phyloP scores from a whole-genome alignment of 2,888 invertebrate species.

The Venusia cambrica region DNA sequence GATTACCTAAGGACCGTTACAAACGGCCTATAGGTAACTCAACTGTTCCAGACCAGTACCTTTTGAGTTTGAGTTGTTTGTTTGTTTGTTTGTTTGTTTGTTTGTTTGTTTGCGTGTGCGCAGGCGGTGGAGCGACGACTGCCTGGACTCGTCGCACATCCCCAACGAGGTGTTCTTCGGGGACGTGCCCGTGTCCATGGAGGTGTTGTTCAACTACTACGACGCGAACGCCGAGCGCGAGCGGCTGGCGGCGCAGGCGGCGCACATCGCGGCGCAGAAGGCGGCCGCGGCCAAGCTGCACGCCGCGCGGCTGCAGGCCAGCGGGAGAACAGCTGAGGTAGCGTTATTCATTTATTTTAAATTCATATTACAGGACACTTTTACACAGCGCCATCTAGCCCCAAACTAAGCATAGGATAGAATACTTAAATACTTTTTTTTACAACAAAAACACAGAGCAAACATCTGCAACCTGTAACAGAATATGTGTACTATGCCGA shows the following conservation, averaged over 20 bases:
- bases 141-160: slow-evolving; percentile 74
- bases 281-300: slow-evolving; percentile 65
- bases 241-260: slow-evolving; percentile 63
- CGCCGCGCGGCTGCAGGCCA: slow-evolving; percentile 22
- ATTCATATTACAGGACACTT: no score
- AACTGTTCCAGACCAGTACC: no score
- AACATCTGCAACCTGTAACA: no score
- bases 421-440: no score
- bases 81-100: no score
- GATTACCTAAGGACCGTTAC: no score
- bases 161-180: slow-evolving; percentile 80
- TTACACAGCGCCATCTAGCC: no score
- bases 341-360: background rate
- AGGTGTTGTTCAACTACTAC: slow-evolving; percentile 75
- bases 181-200: slow-evolving; percentile 71
- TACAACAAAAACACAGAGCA: no score
- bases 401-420: no score
- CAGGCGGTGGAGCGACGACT: slow-evolving; percentile 79
- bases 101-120: background rate
- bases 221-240: slow-evolving; percentile 76
- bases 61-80: no score
- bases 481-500: no score
- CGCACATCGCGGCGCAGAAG: slow-evolving; percentile 72
- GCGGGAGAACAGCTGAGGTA: slow-evolving; percentile 15
- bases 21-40: no score